Conservation (phyloP, 2,113 vertebrate genomes). For the Syngnathoides biaculeatus region DNA sequence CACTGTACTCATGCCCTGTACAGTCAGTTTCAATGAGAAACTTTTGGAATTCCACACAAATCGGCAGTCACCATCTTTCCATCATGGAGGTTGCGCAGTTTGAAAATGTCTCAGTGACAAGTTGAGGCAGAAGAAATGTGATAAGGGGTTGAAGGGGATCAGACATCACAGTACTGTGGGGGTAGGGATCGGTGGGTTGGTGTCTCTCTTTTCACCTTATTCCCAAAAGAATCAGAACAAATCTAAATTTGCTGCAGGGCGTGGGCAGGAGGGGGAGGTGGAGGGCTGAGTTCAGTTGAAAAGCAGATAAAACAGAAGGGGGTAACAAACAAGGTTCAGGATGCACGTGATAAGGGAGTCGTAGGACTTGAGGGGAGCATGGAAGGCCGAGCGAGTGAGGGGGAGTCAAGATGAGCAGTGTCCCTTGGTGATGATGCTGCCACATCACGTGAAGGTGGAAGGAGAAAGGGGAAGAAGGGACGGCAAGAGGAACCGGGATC, state of each 20-base stretch:
- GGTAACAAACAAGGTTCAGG: constrained; percentile 26
- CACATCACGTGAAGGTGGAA: constrained; percentile 56
- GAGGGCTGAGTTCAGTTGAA: constrained; percentile 49
- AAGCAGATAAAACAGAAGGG: constrained; percentile 52
- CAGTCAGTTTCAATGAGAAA: no score
- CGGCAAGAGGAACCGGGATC: constrained; percentile 29
- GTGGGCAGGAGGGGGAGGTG: constrained; percentile 10
- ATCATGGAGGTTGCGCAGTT: no score
- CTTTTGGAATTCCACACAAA: no score
- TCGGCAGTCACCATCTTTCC: no score
- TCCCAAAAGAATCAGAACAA: background rate
- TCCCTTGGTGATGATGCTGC: constrained; percentile 56
- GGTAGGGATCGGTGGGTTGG: background rate
- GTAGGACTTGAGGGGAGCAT: constrained; percentile 3
- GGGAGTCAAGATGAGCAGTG: constrained; percentile 56
- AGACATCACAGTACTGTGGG: constrained; percentile 17
- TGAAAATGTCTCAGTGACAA: no score
- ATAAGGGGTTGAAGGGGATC: background rate
- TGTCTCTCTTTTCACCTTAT: constrained; percentile 1
- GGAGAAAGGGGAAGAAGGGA: constrained; percentile 28
- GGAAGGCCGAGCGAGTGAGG: constrained; percentile 52
- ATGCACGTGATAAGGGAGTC: constrained; percentile 5
- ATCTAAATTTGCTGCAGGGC: constrained; percentile 30
- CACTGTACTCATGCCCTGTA: no score
- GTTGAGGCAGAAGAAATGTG: no score